Evolutionary conservation across 2,113 vertebrate genomes (phyloP), one percentile per base, ranked within the genome.

Genomic region (Himantopus leucocephalus): DNA sequence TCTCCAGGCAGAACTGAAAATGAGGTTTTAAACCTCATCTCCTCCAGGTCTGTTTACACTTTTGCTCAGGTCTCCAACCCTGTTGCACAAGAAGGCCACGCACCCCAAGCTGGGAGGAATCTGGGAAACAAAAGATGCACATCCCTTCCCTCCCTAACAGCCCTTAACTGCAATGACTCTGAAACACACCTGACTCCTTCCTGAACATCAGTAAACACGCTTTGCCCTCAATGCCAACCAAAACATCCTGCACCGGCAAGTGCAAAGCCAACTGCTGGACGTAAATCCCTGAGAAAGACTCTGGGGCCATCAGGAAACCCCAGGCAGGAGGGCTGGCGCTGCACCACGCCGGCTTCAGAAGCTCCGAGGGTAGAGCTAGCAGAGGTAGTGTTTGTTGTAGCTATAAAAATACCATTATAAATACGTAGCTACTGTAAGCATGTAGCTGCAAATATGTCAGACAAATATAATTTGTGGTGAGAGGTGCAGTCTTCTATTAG

Each of bases 281-380:
- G 9, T 5, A 5, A 16, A 9, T 26, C 47, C 29, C 29, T 0
- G 1, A 7, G 64, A 13, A 62, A 9, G 19, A 10, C 26, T 16
- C 45, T 8, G 47, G 20, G 41, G 34, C 23, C 45, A 12, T 14
- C 6, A 5, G 62, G 62, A 53, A 20, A 6, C 9, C 4, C 3
- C 0, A 9, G 24, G 45, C 18, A 27, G 59, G 68, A 26, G 0
- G 34, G 34, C 32, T 23, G 52, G 43, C 0, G 56, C 23, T 23
- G 12, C 6, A 9, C 26, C 20, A 0, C 12, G 4, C 47, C 12
- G 23, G 4, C 35, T 34, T 43, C 66, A 24, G 66, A n/a, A 37
- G 6, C 30, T 6, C 56, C 0, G 2, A 12, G 32, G 60, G 27
- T 3, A 64, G 58, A 48, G 41, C 2, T 8, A 34, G 45, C 11